Evolutionary conservation across 2,888 invertebrate genomes (phyloP), one percentile per base, ranked within the genome.

Genomic region (Trimorus sp.): DNA sequence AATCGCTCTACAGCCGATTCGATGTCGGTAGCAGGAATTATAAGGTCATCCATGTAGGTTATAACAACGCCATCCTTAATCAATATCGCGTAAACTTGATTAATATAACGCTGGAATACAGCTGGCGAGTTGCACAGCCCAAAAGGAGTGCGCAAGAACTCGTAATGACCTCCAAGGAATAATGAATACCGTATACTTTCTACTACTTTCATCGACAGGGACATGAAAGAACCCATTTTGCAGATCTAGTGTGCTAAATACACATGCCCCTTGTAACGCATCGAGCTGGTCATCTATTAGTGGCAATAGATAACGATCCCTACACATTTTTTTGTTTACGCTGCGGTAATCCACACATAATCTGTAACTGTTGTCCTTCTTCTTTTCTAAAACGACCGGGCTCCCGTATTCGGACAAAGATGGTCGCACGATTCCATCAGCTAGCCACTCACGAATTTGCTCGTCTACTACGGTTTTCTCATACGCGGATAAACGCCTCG

Each of bases 211-310:
- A 4, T 56, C 56, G 6, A 56, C 38, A 9, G 56, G 56, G 2
- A 56, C 56, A 56, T 56, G 56, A n/a, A 56, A 56, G n/a, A 56
- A 56, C 38, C 56, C 56, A 38, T 56, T 56, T 4, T 9, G 7
- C 0, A 56, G 56, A n/a, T 56, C 56, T 5, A 56, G 7, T 12
- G 56, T 56, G 37, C 37, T 37, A n/a, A 37, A 56, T 0, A 56
- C 38, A 7, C 38, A 1, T 1, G 56, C 56, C 7, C 56, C 56
- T 12, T 56, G 56, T 12, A 56, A n/a, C 7, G 37, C 38, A n/a
- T n/a, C n/a, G 14, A 56, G n/a, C n/a, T 37, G 37, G 9, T 56
- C 37, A 1, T 56, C 56, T 7, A 56, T 56, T 7, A 56, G n/a
- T 1, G 56, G 56, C 5, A 56, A 16, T 12, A 37, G 56, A 38